Evolutionary conservation across 2,797 vertebrate species (phyloP), one percentile per base, ranked within the genome.

Genomic region (Scolopax bukidnonensis): DNA sequence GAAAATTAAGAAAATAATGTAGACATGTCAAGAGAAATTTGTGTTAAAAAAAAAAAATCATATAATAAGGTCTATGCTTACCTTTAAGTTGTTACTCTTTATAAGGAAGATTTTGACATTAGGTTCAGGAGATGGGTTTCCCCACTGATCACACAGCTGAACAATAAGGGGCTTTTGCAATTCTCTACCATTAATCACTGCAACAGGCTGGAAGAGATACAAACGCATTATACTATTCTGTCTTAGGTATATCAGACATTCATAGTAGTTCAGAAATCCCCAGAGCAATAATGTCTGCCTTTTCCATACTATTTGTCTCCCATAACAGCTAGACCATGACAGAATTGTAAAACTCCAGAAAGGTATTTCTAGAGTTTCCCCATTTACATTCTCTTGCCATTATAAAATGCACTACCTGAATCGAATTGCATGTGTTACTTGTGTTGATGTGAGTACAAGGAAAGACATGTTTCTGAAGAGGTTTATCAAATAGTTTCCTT

Each of bases 101-200:
- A 33, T 33, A 64, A 98, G 90, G 84, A 1, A 96, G 93, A 98
- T 96, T 97, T 95, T 98, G 59, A 99, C 97, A 50, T 98, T 97
- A 93, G 98, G 97, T 95, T 99, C 98, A 32, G 95, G 78, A 80
- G 98, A 96, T 12, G 97, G 98, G 96, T 99, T 99, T 89, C 97
- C 98, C 99, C 99, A 99, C 36, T 98, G 91, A 95, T 99, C 99
- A 96, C 97, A 99, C 57, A 99, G 93, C 63, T 99, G 99, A 81
- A 99, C 40, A 56, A 97, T 12, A 83, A 99, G 98, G 5, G 98
- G 98, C 14, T 73, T 98, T 75, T 97, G 76, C 90, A 99, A 94
- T 73, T 98, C 96, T 50, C 97, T 97, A 56, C 98, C 98, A 82
- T 99, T 99, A 78, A 99, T 96, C 71, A 99, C 97, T 90, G 98